Evolutionary conservation across 2,113 vertebrate species (phyloP).

Genomic region (Leucopsar rothschildi): DNA sequence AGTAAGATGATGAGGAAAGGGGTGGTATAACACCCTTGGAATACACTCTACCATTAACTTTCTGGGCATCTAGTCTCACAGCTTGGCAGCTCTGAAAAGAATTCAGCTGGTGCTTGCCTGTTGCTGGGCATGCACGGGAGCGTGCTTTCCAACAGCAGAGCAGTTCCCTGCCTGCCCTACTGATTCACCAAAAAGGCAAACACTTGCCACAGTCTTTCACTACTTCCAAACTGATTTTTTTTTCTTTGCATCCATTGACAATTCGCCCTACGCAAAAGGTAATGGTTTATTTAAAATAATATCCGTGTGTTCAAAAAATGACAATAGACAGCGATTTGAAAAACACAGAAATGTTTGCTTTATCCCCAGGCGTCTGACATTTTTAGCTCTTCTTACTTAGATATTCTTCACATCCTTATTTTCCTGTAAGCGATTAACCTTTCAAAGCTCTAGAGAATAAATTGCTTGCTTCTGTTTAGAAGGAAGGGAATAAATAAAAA

Average conservation of each 20-base stretch:
- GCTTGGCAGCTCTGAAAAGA: neutral
- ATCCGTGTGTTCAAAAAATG: neutral
- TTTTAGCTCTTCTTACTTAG: neutral
- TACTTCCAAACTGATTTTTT: neutral
- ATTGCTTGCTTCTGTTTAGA: neutral
- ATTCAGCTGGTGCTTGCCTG: neutral
- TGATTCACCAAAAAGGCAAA: neutral
- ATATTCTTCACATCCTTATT: neutral
- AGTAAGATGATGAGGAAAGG: neutral
- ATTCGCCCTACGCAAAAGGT: neutral
- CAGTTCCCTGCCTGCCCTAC: neutral
- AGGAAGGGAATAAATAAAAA: neutral
- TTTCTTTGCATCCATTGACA: neutral
- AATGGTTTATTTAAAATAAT: neutral
- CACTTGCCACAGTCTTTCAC: neutral
- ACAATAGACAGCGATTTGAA: neutral
- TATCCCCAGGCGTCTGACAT: neutral
- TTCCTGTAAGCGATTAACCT: neutral
- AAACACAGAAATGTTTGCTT: neutral
- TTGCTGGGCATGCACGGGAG: neutral
- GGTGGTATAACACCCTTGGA: neutral
- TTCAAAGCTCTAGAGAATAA: neutral
- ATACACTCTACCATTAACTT: neutral
- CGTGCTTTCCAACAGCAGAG: neutral
- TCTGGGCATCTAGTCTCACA: fast-evolving